Evolutionary conservation across 2,113 vertebrate species (phyloP).

Genomic region (Tragulus kanchil): DNA sequence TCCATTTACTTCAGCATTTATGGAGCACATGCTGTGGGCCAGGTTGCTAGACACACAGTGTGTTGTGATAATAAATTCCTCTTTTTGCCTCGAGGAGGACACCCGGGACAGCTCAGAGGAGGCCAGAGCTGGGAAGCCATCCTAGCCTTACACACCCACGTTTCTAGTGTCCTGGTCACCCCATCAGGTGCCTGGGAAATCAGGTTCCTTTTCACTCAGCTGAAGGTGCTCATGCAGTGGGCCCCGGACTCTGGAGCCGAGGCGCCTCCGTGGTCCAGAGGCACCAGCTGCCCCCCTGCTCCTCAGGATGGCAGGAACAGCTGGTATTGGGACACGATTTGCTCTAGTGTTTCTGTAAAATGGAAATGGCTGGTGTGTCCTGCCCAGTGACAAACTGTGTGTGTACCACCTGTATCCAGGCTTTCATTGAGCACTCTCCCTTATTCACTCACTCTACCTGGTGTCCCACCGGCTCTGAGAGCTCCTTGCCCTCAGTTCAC

Average conservation of each 20-base stretch:
- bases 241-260: background rate
- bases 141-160: too few species aligned
- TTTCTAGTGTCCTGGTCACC: background rate
- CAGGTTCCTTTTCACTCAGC: background rate
- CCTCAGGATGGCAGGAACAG: background rate
- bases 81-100: background rate
- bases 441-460: accelerated
- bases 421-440: background rate
- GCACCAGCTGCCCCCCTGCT: background rate
- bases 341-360: background rate
- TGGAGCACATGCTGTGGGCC: background rate
- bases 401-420: background rate
- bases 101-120: background rate
- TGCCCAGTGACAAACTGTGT: accelerated
- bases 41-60: background rate
- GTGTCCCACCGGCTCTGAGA: background rate
- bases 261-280: accelerated
- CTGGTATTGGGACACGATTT: accelerated
- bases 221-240: background rate
- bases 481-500: background rate
- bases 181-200: background rate
- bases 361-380: background rate
- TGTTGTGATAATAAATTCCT: background rate
- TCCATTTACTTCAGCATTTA: background rate
- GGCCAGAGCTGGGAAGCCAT: background rate